A percentile compares a stretch with the other conserved stretches of the same genome.
These are phyloP conservation scores for Pseudococcus jackbeardsleyi DNA, from an alignment of 2,888 invertebrate genomes.

Conservation along the genomic window DNA sequence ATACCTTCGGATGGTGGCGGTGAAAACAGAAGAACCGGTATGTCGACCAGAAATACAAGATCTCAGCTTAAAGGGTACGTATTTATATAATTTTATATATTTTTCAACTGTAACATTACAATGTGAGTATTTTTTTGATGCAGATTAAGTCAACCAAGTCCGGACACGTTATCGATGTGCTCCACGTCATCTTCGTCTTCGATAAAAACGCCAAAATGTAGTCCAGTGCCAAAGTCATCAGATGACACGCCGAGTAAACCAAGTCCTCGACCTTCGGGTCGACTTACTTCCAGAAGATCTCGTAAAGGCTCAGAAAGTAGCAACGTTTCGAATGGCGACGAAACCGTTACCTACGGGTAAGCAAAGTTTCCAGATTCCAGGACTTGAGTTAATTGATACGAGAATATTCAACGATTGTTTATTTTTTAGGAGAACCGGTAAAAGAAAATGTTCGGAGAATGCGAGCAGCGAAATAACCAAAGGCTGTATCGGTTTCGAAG, in stretches of 20 bases:
- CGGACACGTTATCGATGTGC: conserved; percentile 65
- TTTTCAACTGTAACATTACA: not conserved
- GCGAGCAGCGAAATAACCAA: not conserved
- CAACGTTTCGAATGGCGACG: conserved; percentile 66
- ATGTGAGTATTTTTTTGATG: not conserved
- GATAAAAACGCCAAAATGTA: conserved; percentile 63
- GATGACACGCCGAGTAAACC: conserved; percentile 59
- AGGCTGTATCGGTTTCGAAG: conserved; percentile 59
- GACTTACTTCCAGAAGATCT: conserved; percentile 66
- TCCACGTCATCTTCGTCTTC: conserved; percentile 60
- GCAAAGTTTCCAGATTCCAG: not conserved
- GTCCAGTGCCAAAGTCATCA: conserved; percentile 53
- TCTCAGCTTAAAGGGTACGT: conserved; percentile 67
- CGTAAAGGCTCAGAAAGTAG: conserved; percentile 67
- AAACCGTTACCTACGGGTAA: conserved; percentile 59
- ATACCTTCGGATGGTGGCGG: conserved; percentile 78
- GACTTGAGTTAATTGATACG: too few relatives aligned
- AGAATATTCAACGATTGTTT: not conserved
- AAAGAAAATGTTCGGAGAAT: conserved; percentile 75
- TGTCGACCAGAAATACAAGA: conserved; percentile 70
- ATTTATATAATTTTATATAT: too few relatives aligned
- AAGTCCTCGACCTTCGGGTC: conserved; percentile 58
- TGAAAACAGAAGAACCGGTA: conserved; percentile 70
- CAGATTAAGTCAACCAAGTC: conserved; percentile 67
- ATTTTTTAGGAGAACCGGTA: conserved; percentile 71